A percentile compares a stretch with the other conserved stretches of the same genome.
These are phyloP conservation scores for Ondatra zibethicus DNA, from an alignment of 2,113 vertebrate genomes.

Conservation along the genomic window DNA sequence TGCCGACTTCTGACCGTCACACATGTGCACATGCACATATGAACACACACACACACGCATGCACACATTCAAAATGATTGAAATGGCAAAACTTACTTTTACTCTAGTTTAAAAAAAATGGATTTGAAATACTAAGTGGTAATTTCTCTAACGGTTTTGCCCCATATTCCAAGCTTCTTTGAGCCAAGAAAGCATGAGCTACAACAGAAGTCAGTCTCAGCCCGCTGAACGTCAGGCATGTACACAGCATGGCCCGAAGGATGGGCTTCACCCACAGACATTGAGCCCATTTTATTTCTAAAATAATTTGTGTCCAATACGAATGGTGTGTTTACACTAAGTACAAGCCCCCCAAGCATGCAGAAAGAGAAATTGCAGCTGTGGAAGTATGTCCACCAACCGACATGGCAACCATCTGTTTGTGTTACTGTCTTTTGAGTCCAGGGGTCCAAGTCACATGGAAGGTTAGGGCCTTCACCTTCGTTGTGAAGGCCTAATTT, in stretches of 20 bases:
- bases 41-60: neutral
- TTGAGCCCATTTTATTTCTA: neutral
- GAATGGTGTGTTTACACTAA: neutral
- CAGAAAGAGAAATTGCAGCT: conserved; percentile 22
- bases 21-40: rapidly evolving
- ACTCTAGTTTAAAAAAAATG: neutral
- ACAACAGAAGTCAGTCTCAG: neutral
- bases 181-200: neutral
- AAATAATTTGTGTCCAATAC: neutral
- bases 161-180: neutral
- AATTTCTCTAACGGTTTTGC: conserved; percentile 14
- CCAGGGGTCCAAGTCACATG: conserved; percentile 66
- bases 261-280: neutral
- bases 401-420: conserved; percentile 46
- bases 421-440: conserved; percentile 9
- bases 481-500: conserved; percentile 68
- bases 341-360: neutral
- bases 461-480: conserved; percentile 77
- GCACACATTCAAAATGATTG: neutral
- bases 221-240: conserved; percentile 5
- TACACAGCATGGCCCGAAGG: conserved; percentile 18
- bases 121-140: neutral
- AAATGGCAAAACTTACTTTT: neutral
- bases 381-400: neutral
- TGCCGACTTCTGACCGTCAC: neutral